Conservation (phyloP, 1,140 invertebrate genomes). For the Calliopsis andreniformis region DNA sequence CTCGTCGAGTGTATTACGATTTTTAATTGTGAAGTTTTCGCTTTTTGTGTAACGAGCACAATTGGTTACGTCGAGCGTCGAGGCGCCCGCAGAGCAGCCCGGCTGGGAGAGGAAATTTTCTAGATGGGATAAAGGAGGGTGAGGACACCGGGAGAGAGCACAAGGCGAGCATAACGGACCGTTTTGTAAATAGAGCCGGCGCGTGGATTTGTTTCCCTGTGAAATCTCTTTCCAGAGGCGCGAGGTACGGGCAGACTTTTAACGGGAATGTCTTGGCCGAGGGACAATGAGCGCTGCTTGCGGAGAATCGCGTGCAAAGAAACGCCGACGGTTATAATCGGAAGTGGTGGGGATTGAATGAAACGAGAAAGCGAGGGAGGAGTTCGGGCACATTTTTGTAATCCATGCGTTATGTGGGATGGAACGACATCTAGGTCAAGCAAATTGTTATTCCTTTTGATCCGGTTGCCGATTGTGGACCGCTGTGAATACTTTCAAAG, state of each 20-base stretch:
- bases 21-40: slow-evolving; percentile 48
- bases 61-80: slow-evolving; percentile 59
- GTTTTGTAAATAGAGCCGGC: slow-evolving; percentile 55
- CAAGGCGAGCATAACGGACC: slow-evolving; percentile 29
- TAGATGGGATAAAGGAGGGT: slow-evolving; percentile 19
- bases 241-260: slow-evolving; percentile 25
- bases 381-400: not conserved
- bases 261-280: slow-evolving; percentile 36
- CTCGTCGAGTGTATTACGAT: slow-evolving; percentile 57
- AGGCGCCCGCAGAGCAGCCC: slow-evolving; percentile 48
- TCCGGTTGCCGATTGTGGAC: slow-evolving; percentile 23
- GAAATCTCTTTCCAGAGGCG: slow-evolving; percentile 9
- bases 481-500: not conserved
- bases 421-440: slow-evolving; percentile 47
- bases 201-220: slow-evolving; percentile 18
- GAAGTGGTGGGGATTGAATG: slow-evolving; percentile 47
- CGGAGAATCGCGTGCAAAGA: slow-evolving; percentile 11
- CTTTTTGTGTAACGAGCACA: slow-evolving; percentile 59
- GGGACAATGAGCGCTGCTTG: slow-evolving; percentile 20
- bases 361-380: not conserved
- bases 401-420: not conserved
- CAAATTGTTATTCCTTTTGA: slow-evolving; percentile 58
- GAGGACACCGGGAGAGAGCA: not conserved
- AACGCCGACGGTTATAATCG: slow-evolving; percentile 13
- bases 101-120: slow-evolving; percentile 43